Evolutionary conservation across 1,140 invertebrate species (phyloP).

Genomic region (Anastrepha obliqua): DNA sequence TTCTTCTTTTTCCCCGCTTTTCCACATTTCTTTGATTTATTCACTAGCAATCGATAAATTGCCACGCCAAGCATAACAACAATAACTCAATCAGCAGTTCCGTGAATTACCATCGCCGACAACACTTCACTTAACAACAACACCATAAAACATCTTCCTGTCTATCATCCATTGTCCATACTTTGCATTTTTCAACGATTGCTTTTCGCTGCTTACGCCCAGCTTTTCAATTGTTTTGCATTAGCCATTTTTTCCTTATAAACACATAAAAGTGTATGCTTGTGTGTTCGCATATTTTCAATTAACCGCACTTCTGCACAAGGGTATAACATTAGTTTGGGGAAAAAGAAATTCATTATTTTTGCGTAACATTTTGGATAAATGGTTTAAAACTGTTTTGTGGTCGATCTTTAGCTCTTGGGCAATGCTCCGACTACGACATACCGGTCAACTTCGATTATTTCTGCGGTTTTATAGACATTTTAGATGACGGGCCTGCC

Average conservation of each 20-base stretch:
- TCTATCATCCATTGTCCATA: slow-evolving; percentile 51
- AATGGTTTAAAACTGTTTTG: too few species aligned
- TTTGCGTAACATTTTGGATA: too few species aligned
- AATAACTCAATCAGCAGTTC: slow-evolving; percentile 31
- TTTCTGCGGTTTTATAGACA: too few species aligned
- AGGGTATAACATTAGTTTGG: too few species aligned
- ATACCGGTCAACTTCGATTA: too few species aligned
- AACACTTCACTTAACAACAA: slow-evolving; percentile 1
- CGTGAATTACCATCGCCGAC: slow-evolving; percentile 26
- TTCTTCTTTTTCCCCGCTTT: neutral
- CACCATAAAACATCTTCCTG: slow-evolving; percentile 36
- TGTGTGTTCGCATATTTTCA: neutral
- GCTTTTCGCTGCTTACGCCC: neutral
- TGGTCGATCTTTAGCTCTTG: too few species aligned
- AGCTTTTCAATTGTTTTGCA: neutral
- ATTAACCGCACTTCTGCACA: too few species aligned
- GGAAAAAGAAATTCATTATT: too few species aligned
- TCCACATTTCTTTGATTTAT: neutral
- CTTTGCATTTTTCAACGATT: slow-evolving; percentile 26
- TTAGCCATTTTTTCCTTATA: neutral
- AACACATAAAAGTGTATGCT: neutral
- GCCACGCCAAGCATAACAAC: slow-evolving; percentile 13
- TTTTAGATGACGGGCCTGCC: too few species aligned
- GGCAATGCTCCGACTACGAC: too few species aligned
- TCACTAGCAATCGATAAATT: slow-evolving; percentile 28